Evolutionary conservation across 2,888 invertebrate species (phyloP).

Genomic region (Chymomyza fuscimana): DNA sequence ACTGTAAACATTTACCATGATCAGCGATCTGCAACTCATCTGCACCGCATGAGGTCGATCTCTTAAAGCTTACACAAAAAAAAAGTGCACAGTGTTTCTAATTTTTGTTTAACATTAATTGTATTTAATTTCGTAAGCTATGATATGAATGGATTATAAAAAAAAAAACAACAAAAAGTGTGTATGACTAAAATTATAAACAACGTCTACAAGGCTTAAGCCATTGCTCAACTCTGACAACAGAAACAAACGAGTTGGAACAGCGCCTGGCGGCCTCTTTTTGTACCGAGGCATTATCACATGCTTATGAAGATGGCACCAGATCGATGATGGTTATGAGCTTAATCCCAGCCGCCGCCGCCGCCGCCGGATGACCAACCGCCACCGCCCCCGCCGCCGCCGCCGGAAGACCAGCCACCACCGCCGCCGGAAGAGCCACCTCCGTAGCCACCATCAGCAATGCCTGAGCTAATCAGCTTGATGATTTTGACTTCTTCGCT

Average conservation of each 20-base stretch:
- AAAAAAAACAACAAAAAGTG: constrained; percentile 26
- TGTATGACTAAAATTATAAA: constrained; percentile 42
- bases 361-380: constrained; percentile 36
- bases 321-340: background rate
- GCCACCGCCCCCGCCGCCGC: background rate
- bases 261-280: constrained; percentile 29
- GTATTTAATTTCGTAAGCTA: background rate
- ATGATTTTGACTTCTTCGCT: constrained; percentile 35
- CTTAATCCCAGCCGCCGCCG: constrained; percentile 42
- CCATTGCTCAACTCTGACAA: constrained; percentile 59
- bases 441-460: constrained; percentile 11
- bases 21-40: constrained; percentile 2
- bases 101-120: background rate
- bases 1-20: constrained; percentile 18
- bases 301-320: background rate
- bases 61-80: background rate
- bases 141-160: constrained; percentile 4
- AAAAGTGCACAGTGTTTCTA: constrained; percentile 1
- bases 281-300: background rate
- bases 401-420: background rate
- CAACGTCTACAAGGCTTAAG: constrained; percentile 62
- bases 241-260: constrained; percentile 54
- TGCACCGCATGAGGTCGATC: background rate
- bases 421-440: constrained; percentile 20
- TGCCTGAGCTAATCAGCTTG: constrained; percentile 30